phyloP scores from a whole-genome alignment of 1,140 invertebrate species.

The Bombus superbus region DNA sequence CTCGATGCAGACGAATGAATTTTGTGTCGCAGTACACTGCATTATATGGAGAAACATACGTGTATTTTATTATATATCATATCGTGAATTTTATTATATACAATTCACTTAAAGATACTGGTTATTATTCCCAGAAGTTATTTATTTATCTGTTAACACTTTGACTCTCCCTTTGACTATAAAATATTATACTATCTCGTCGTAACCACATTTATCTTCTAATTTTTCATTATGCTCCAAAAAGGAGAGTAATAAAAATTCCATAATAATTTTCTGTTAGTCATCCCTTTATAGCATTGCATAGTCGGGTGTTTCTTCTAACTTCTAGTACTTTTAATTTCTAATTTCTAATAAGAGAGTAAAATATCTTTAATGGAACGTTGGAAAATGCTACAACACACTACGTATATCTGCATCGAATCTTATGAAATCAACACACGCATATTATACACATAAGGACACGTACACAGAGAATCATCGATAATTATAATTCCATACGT shows the following conservation, averaged over 20 bases:
- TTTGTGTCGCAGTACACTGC: background rate
- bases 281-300: too few relatives aligned
- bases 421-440: background rate
- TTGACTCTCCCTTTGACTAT: too few relatives aligned
- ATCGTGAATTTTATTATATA: background rate
- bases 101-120: background rate
- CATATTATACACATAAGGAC: background rate
- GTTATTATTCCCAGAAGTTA: background rate
- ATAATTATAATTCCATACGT: conserved; percentile 7
- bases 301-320: too few relatives aligned
- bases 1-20: background rate
- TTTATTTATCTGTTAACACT: background rate
- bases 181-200: too few relatives aligned
- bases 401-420: background rate
- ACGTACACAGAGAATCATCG: background rate
- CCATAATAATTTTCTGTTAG: too few relatives aligned
- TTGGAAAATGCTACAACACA: background rate
- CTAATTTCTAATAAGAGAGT: too few relatives aligned
- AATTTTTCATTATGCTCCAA: too few relatives aligned
- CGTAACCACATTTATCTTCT: too few relatives aligned
- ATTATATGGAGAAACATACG: background rate
- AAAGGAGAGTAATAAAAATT: too few relatives aligned
- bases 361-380: too few relatives aligned
- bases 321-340: too few relatives aligned
- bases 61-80: background rate